phyloP scores from a whole-genome alignment of 2,888 invertebrate species.

The Ennomos quercinarius region DNA sequence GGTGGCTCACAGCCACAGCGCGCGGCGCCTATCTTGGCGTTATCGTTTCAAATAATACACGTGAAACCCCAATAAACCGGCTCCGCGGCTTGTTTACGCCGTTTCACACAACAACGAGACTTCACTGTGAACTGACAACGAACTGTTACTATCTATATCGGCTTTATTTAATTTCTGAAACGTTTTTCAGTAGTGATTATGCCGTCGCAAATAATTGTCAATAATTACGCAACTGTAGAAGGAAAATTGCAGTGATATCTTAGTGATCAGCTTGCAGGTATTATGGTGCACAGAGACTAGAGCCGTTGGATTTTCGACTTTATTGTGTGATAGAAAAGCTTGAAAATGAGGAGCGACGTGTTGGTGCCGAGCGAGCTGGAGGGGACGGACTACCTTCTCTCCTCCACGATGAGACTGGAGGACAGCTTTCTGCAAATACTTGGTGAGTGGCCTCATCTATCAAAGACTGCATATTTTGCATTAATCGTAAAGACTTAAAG shows the following conservation, averaged over 20 bases:
- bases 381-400: conserved; percentile 87
- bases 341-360: conserved; percentile 81
- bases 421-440: conserved; percentile 87
- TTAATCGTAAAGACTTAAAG: too few relatives aligned
- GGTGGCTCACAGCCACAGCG: conserved; percentile 9
- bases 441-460: conserved; percentile 73
- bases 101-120: conserved; percentile 49
- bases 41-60: conserved; percentile 58
- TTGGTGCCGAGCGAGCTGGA: conserved; percentile 85
- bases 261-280: conserved; percentile 33
- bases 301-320: conserved; percentile 50
- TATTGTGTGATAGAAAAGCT: conserved; percentile 51
- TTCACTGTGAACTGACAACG: conserved; percentile 46
- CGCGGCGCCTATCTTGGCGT: conserved; percentile 30
- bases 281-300: conserved; percentile 42
- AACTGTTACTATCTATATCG: conserved; percentile 14
- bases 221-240: conserved; percentile 37
- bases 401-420: conserved; percentile 86
- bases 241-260: conserved; percentile 42
- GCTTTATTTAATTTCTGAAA: conserved; percentile 17
- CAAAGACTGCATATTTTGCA: background rate
- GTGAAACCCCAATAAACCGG: conserved; percentile 63
- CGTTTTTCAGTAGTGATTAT: conserved; percentile 24
- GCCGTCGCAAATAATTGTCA: conserved; percentile 15
- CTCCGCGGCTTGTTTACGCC: conserved; percentile 62